A percentile compares a stretch with the other conserved stretches of the same genome.
These are phyloP conservation scores for Aplysina aerophoba DNA, from an alignment of 37 sponge, comb jelly and placozoan genomes.

Conservation along the genomic window DNA sequence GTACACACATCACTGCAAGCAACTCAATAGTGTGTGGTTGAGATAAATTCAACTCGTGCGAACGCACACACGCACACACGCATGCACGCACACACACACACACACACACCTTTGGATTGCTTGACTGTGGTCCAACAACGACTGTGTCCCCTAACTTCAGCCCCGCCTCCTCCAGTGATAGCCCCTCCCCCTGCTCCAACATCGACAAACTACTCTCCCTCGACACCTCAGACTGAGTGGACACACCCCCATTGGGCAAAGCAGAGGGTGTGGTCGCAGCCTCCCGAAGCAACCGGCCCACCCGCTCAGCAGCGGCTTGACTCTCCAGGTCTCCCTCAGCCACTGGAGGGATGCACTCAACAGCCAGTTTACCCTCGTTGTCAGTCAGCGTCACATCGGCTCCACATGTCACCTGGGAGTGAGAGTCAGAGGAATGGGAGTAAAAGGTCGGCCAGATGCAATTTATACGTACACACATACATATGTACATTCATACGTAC, in stretches of 20 bases:
- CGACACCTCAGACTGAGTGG: too few relatives aligned
- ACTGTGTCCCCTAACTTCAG: too few relatives aligned
- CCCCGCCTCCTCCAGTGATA: too few relatives aligned
- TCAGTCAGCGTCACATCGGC: conserved; percentile 56
- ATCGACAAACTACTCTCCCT: too few relatives aligned
- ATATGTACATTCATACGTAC: too few relatives aligned
- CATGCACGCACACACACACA: background rate
- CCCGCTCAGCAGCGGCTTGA: background rate
- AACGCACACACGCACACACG: background rate
- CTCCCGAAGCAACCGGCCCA: background rate
- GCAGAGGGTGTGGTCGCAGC: background rate
- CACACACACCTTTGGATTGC: background rate
- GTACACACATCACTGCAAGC: background rate
- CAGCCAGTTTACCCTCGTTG: conserved; percentile 31
- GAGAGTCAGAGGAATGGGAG: too few relatives aligned
- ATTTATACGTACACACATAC: background rate
- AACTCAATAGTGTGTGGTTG: background rate
- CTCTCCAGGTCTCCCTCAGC: background rate
- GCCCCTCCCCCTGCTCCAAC: too few relatives aligned
- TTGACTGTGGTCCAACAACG: background rate
- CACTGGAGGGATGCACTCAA: conserved; percentile 53
- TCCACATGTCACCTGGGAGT: conserved; percentile 31
- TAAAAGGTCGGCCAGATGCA: too few relatives aligned
- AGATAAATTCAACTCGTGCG: background rate
- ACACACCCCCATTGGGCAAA: background rate